phyloP scores from a whole-genome alignment of 2,113 vertebrate genomes.

The Hydropotes inermis region DNA sequence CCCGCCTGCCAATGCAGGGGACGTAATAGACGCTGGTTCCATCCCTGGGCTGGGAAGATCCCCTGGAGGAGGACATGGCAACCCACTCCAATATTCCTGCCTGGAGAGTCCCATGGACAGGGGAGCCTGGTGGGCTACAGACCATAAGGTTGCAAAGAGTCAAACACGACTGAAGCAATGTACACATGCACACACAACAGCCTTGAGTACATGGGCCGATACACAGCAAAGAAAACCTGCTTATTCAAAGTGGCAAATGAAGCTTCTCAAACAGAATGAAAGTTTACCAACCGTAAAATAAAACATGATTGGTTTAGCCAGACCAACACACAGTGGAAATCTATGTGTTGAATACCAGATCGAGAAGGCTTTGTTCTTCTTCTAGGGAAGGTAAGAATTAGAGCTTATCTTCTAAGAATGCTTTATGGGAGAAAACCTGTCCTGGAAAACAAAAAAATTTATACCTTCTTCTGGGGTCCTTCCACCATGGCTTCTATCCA shows the following conservation, averaged over 20 bases:
- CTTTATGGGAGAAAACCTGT: not conserved
- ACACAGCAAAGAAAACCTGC: conserved; percentile 6
- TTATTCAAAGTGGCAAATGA: conserved; percentile 40
- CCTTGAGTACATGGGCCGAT: not conserved
- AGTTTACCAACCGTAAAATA: not conserved
- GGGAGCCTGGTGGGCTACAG: not conserved
- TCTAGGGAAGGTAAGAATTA: not conserved
- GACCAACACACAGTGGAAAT: not conserved
- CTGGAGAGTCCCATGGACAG: not conserved
- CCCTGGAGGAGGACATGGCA: not conserved
- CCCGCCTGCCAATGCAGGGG: not conserved
- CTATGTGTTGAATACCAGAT: conserved; percentile 44
- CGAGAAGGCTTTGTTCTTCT: conserved; percentile 16
- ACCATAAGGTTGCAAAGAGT: not conserved
- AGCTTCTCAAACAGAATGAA: not conserved
- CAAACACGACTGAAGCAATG: not conserved
- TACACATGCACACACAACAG: not conserved
- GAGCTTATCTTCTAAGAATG: not conserved
- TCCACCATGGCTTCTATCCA: not conserved
- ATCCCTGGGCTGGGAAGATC: not conserved
- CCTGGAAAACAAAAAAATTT: not conserved
- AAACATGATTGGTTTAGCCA: conserved; percentile 15
- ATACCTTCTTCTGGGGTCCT: not conserved
- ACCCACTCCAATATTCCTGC: not conserved
- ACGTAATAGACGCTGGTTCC: rapidly evolving